Evolutionary conservation across 2,113 vertebrate species (phyloP).

Genomic region (Centropristis striata): DNA sequence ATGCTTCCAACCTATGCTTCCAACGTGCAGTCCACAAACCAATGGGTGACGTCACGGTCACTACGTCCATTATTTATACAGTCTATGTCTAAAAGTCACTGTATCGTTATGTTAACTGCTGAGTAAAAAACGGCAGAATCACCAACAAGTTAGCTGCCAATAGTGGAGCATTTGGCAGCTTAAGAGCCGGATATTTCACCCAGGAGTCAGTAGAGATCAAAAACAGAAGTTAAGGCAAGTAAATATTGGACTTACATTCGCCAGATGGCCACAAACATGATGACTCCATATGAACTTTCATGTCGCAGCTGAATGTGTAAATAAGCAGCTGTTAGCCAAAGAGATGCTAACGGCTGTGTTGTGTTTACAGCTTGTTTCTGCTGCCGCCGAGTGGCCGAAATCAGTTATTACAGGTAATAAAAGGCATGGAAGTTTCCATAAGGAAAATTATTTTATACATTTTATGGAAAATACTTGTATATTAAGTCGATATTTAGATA

Average conservation of each 20-base stretch:
- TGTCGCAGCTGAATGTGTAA: not conserved
- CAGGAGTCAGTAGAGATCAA: not conserved
- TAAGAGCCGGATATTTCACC: not conserved
- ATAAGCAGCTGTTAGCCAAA: no score
- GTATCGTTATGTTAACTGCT: not conserved
- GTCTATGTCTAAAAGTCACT: no score
- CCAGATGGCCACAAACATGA: not conserved
- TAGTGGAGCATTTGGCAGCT: no score
- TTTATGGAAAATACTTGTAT: not conserved
- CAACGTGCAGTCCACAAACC: no score
- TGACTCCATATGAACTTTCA: not conserved
- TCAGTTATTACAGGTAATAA: not conserved
- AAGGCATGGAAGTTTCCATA: no score
- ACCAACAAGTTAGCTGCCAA: not conserved
- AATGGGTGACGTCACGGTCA: no score
- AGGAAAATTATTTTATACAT: no score
- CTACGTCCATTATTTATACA: no score
- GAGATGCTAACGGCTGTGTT: no score
- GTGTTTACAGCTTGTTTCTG: not conserved
- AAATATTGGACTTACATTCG: not conserved
- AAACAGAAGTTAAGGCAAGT: not conserved
- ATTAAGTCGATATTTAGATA: not conserved
- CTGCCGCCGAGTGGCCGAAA: slow-evolving; percentile 1
- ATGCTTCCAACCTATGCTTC: no score
- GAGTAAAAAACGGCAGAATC: not conserved